Evolutionary conservation across 2,113 vertebrate species (phyloP).

Genomic region (Anarhynchus alexandrinus): DNA sequence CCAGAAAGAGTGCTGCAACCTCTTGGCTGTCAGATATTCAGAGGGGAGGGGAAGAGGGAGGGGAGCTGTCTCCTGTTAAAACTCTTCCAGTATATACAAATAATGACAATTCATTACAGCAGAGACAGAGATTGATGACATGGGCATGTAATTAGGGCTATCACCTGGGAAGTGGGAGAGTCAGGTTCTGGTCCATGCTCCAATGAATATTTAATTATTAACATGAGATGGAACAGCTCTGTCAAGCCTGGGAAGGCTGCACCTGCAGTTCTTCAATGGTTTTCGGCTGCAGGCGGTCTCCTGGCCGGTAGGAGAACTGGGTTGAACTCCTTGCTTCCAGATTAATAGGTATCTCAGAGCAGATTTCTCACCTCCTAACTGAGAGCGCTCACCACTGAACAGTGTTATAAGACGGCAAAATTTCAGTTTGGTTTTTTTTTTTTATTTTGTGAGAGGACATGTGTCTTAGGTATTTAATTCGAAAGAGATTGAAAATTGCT

Average conservation of each 20-base stretch:
- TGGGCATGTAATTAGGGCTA: conserved; percentile 55
- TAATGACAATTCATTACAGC: conserved; percentile 62
- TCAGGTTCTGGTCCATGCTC: conserved; percentile 59
- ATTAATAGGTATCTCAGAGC: not conserved
- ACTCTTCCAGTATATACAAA: conserved; percentile 46
- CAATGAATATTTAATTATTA: conserved; percentile 69
- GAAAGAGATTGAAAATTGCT: not conserved
- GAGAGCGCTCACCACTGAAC: not conserved
- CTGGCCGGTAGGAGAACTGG: not conserved
- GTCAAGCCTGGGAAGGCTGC: conserved; percentile 43
- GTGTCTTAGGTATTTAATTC: not conserved
- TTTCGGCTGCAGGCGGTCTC: not conserved
- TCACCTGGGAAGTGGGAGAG: conserved; percentile 64
- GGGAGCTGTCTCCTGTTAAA: conserved; percentile 22
- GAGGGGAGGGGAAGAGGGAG: not conserved
- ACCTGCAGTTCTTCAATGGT: conserved; percentile 40
- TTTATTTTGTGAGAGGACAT: not conserved
- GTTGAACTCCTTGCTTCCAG: not conserved
- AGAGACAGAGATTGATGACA: conserved; percentile 64
- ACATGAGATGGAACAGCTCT: conserved; percentile 60
- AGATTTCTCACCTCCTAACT: not conserved
- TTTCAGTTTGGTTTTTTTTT: not conserved
- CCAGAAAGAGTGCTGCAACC: not conserved
- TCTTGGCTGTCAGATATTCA: not conserved
- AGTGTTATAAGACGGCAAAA: not conserved